Evolutionary conservation across 2,888 invertebrate species (phyloP), one percentile per base, ranked within the genome.

Genomic region (Omphaloscelis lunosa): DNA sequence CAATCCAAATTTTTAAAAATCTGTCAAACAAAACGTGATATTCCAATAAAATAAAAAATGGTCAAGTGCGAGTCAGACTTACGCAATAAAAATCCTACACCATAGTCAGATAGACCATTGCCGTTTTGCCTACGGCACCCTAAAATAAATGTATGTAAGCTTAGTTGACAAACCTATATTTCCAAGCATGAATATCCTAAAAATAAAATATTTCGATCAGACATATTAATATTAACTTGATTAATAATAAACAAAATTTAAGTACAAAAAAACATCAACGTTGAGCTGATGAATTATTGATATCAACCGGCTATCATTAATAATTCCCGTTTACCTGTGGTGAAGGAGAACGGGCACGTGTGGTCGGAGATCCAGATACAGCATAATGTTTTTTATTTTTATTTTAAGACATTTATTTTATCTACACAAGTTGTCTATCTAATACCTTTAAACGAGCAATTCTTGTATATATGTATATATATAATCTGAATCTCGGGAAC

Each of bases 271-370:
- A 56, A 17, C 45, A 34, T 75, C 65, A 17, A 65, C 56, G 15
- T 23, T 58, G 17, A 59, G 20, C 20, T 4, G 12, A 51, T 67
- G 27, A n/a, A 59, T 79, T 41, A 67, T 77, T 67, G 5, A 61
- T 17, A 58, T 51, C 29, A 5, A 27, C 20, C 3, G 15, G 41
- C 34, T 23, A 41, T 29, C 58, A 29, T 65, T 58, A 58, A 58
- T 48, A 23, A 76, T 65, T 75, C 17, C 6, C 12, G 27, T 66
- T 58, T 29, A 29, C n/a, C 29, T n/a, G n/a, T 20, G 4, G 15
- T 51, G 12, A 59, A 51, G 20, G n/a, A 34, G 15, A 51, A 29
- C 0, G 4, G 66, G 20, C 23, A 65, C 20, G 20, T 77, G 23
- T 39, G 78, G 67, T 59, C 2, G 20, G n/a, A 59, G 8, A 58